Base-by-base conservation (phyloP, 2,797 vertebrate species). In the Selene dorsalis region DNA sequence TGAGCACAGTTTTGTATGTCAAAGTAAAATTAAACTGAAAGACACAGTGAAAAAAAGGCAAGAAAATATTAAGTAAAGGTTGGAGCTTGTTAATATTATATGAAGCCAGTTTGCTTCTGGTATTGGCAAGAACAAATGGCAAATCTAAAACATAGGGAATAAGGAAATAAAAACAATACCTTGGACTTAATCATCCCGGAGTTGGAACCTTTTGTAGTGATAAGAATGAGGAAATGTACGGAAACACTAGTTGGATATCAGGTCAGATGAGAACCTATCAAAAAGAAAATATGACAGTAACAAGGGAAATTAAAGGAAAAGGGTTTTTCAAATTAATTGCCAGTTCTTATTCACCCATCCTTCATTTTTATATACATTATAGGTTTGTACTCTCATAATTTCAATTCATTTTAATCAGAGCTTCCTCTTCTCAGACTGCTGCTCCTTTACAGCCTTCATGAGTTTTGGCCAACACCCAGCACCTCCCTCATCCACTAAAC, bases 311-410 rank as follows among this genome's bases (percentile, higher is more conserved):
- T 64, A 9, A 6, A 47, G 16, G 0, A 4, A 39, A 50, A 24
- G 28, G 26, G 24, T 55, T 55, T 26, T 26, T 28, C 14, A 16
- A 8, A 8, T 20, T 45, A 20, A 50, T n/a, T 6, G 6, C 20
- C 38, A 6, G 13, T 16, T 9, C 10, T 52, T 52, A 24, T 53
- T 62, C 0, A 52, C 2, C 5, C 8, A 13, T 39, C 24, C 38
- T n/a, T 35, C 1, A 26, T 59, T 75, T 56, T 4, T 8, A 35
- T 52, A 6, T 39, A 22, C 6, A 18, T 63, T 39, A 13, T 75
- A 56, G 22, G 74, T 63, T 78, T 60, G 16, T 22, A 7, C 38
- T 70, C 78, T 57, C 53, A 38, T 45, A 59, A 26, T 35, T 9
- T 0, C 5, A 16, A 1, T 57, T 18, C 4, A 12, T 74, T 73